Conservation (phyloP, 2,888 invertebrate species). For the Parnassius glacialis region DNA sequence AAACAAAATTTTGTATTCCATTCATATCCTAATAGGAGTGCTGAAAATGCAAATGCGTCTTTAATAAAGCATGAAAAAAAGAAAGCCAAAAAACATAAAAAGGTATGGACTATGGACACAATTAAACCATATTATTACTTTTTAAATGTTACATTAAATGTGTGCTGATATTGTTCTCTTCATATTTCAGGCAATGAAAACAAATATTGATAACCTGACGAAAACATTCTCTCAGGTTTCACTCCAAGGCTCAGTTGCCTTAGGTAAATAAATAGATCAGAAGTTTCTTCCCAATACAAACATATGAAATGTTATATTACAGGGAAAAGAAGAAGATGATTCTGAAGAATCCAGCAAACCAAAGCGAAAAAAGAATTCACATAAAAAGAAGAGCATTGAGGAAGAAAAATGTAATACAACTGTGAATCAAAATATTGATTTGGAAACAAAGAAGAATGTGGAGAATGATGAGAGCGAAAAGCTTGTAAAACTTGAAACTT, state of each 20-base stretch:
- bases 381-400: conserved; percentile 36
- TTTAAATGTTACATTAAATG: background rate
- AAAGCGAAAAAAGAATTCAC: conserved; percentile 48
- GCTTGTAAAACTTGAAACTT: conserved; percentile 24
- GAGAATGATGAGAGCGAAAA: background rate
- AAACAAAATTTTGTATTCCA: conserved; percentile 89
- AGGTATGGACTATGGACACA: conserved; percentile 27
- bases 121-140: background rate
- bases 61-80: conserved; percentile 54
- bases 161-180: background rate
- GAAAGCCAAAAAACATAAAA: conserved; percentile 65
- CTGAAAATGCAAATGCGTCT: conserved; percentile 41
- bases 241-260: conserved; percentile 68
- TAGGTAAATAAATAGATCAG: conserved; percentile 74
- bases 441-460: conserved; percentile 16
- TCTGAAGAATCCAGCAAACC: conserved; percentile 41
- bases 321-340: conserved; percentile 57
- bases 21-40: conserved; percentile 84
- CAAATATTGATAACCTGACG: conserved; percentile 69
- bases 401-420: conserved; percentile 20
- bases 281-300: conserved; percentile 65
- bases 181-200: conserved; percentile 20
- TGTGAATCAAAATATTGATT: conserved; percentile 30
- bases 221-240: conserved; percentile 76
- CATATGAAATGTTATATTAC: conserved; percentile 67